These are phyloP conservation scores for Drosophila ananassae DNA, from an alignment of 1,140 invertebrate genomes.

Conservation along the genomic window DNA sequence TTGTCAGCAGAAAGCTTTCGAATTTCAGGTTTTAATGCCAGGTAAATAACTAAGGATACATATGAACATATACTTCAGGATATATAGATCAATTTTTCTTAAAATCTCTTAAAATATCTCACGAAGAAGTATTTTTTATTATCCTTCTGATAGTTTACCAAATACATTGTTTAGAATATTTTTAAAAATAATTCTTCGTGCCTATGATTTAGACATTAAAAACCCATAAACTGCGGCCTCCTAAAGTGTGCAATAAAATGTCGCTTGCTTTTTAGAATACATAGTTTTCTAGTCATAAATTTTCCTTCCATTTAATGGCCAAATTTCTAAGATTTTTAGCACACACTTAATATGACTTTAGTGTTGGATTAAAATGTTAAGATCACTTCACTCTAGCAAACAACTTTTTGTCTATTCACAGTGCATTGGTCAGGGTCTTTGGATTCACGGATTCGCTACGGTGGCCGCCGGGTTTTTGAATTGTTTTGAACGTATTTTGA, in stretches of 20 bases:
- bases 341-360: not conserved
- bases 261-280: not conserved
- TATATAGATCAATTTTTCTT: no score
- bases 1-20: not conserved
- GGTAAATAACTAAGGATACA: no score
- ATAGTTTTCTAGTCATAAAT: not conserved
- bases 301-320: not conserved
- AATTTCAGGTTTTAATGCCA: not conserved
- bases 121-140: not conserved
- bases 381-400: conserved; percentile 10
- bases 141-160: not conserved
- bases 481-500: conserved; percentile 13
- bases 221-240: conserved; percentile 2
- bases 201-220: conserved; percentile 1
- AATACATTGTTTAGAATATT: not conserved
- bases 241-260: conserved; percentile 8
- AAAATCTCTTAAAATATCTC: not conserved
- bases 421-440: conserved; percentile 35
- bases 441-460: conserved; percentile 39
- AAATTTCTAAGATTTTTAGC: conserved; percentile 4
- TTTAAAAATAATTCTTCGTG: not conserved
- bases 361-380: not conserved
- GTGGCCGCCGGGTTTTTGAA: conserved; percentile 16
- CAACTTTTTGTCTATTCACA: conserved; percentile 32
- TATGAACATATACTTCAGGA: no score